phyloP scores from a whole-genome alignment of 2,888 invertebrate species.

The Rotaria sp. region DNA sequence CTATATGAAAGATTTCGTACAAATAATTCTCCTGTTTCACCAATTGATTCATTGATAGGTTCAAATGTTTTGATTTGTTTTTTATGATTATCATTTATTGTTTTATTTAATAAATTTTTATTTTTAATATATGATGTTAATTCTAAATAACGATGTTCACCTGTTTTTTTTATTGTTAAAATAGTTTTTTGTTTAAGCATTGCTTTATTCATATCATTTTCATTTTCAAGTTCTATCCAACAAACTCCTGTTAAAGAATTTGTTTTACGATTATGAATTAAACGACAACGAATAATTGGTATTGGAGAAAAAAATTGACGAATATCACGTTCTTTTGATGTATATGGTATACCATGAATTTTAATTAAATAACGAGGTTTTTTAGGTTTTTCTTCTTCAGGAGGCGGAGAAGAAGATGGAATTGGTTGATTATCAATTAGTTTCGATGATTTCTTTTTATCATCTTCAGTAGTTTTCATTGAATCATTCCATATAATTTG shows the following conservation, averaged over 20 bases:
- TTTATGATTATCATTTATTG: slow-evolving; percentile 5
- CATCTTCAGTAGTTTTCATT: slow-evolving; percentile 65
- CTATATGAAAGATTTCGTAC: slow-evolving; percentile 80
- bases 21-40: slow-evolving; percentile 76
- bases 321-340: slow-evolving; percentile 12
- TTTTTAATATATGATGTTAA: slow-evolving; percentile 3
- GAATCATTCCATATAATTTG: slow-evolving; percentile 50
- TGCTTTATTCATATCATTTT: slow-evolving; percentile 37
- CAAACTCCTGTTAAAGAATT: background rate
- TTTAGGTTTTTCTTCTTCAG: background rate
- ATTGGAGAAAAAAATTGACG: background rate
- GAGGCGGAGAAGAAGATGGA: no score
- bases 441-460: background rate
- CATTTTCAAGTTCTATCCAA: background rate
- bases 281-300: background rate
- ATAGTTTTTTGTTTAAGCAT: slow-evolving; percentile 40
- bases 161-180: slow-evolving; percentile 44
- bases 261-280: background rate
- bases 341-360: background rate
- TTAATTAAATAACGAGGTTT: slow-evolving; percentile 1
- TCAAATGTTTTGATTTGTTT: slow-evolving; percentile 42
- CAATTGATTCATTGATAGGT: slow-evolving; percentile 42
- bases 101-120: background rate
- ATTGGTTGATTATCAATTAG: background rate
- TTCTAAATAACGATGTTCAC: slow-evolving; percentile 43